A percentile compares a stretch with the other conserved stretches of the same genome.
These are phyloP conservation scores for Drosophila parthenogenetica DNA, from an alignment of 2,888 invertebrate species.

Conservation along the genomic window DNA sequence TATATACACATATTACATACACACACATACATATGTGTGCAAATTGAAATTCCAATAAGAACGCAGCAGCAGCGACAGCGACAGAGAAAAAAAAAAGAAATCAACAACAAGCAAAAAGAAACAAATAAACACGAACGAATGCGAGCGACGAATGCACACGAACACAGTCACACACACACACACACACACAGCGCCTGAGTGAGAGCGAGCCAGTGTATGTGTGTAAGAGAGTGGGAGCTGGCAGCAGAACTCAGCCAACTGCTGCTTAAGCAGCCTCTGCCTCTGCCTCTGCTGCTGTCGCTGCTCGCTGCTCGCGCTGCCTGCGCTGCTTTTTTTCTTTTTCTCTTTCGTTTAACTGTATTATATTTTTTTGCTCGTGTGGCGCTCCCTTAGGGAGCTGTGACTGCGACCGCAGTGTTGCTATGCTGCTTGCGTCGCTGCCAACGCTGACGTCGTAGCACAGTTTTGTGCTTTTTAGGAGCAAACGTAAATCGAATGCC, in stretches of 20 bases:
- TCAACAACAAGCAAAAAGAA: slow-evolving; percentile 18
- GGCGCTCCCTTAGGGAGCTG: slow-evolving; percentile 41
- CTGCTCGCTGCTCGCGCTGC: neutral
- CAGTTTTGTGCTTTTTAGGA: slow-evolving; percentile 55
- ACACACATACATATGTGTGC: slow-evolving; percentile 22
- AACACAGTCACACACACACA: slow-evolving; percentile 4
- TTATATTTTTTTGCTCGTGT: slow-evolving; percentile 7
- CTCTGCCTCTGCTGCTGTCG: neutral
- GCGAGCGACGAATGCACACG: slow-evolving; percentile 43
- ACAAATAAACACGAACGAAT: slow-evolving; percentile 35
- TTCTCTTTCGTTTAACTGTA: slow-evolving; percentile 1
- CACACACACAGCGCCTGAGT: slow-evolving; percentile 11
- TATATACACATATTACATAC: slow-evolving; percentile 12
- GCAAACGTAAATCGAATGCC: slow-evolving; percentile 53
- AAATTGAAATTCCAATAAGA: slow-evolving; percentile 72
- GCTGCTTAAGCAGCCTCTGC: slow-evolving; percentile 11
- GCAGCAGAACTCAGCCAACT: slow-evolving; percentile 9
- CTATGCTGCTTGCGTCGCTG: slow-evolving; percentile 44
- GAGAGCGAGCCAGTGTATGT: slow-evolving; percentile 15
- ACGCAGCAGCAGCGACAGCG: slow-evolving; percentile 34
- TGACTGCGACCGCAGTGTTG: slow-evolving; percentile 44
- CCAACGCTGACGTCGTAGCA: slow-evolving; percentile 27
- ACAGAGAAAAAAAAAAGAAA: slow-evolving; percentile 18
- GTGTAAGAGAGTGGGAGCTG: slow-evolving; percentile 14
- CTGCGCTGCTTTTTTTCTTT: slow-evolving; percentile 8